phyloP scores from a whole-genome alignment of 2,888 invertebrate genomes.

The Amphipoea oculea region DNA sequence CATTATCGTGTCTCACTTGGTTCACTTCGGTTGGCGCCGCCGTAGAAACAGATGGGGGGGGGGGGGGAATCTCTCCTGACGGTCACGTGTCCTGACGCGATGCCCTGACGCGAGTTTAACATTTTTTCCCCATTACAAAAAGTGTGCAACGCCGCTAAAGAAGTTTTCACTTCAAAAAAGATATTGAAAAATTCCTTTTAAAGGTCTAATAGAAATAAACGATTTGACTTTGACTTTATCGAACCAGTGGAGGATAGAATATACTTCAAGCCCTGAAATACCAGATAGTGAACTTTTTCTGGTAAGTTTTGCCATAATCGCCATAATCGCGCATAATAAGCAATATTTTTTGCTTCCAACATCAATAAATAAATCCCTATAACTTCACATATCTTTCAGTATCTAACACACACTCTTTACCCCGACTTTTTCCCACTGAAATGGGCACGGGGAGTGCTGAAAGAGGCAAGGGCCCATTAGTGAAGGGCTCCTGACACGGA shows the following conservation, averaged over 20 bases:
- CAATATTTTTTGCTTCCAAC: not conserved
- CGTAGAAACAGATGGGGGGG: too few relatives aligned
- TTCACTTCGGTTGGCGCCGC: too few relatives aligned
- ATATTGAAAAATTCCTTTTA: not conserved
- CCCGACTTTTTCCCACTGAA: conserved; percentile 59
- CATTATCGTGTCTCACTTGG: too few relatives aligned
- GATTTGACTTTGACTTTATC: not conserved
- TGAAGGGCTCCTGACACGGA: conserved; percentile 77
- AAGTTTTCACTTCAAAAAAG: too few relatives aligned
- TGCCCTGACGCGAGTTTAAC: too few relatives aligned
- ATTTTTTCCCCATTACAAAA: too few relatives aligned
- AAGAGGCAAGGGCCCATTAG: conserved; percentile 78
- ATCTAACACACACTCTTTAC: conserved; percentile 48
- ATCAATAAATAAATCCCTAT: conserved; percentile 4
- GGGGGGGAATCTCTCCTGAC: too few relatives aligned
- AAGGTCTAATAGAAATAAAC: not conserved
- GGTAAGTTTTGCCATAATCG: too few relatives aligned
- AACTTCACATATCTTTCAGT: conserved; percentile 17
- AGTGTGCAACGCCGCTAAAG: too few relatives aligned
- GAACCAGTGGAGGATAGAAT: not conserved
- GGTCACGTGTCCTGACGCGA: too few relatives aligned
- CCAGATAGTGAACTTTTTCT: not conserved
- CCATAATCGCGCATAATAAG: not conserved
- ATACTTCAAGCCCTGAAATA: not conserved
- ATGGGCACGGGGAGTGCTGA: conserved; percentile 72